These are phyloP conservation scores for Onychomys leucogaster DNA, from an alignment of 2,797 vertebrate genomes.

Conservation along the genomic window DNA sequence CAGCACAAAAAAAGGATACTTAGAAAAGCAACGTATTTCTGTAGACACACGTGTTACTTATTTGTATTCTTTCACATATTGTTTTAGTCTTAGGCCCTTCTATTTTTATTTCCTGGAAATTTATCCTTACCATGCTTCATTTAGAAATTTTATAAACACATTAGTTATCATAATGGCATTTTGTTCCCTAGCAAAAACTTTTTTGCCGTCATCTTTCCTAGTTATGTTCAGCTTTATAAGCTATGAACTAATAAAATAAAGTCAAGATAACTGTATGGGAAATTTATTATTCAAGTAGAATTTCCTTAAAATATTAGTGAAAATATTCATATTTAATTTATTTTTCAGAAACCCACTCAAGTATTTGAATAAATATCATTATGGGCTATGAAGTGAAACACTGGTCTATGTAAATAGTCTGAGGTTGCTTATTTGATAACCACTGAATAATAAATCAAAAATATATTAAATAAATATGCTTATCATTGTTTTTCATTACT, in stretches of 20 bases:
- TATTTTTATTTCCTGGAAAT: slow-evolving; percentile 28
- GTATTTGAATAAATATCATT: not conserved
- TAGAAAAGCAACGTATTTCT: not conserved
- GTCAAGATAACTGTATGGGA: not conserved
- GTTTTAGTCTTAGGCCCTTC: not conserved
- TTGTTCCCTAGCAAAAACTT: slow-evolving; percentile 19
- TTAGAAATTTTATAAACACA: slow-evolving; percentile 54
- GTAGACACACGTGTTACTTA: not conserved
- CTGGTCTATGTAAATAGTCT: not conserved
- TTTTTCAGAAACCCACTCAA: not conserved
- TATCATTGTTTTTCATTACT: slow-evolving; percentile 12
- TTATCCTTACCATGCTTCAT: not conserved
- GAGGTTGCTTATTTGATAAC: slow-evolving; percentile 9
- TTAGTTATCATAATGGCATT: slow-evolving; percentile 21
- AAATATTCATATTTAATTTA: slow-evolving; percentile 4
- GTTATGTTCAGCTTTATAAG: not conserved
- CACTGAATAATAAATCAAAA: not conserved
- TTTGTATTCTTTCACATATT: not conserved
- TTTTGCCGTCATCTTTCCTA: not conserved
- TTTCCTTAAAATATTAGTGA: not conserved
- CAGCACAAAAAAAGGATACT: not conserved
- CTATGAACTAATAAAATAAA: slow-evolving; percentile 42
- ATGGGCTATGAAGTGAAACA: not conserved
- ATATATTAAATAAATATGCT: not conserved
- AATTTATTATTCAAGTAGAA: not conserved